These are phyloP conservation scores for Conus ventricosus DNA, from an alignment of 1,140 invertebrate species.

Conservation along the genomic window DNA sequence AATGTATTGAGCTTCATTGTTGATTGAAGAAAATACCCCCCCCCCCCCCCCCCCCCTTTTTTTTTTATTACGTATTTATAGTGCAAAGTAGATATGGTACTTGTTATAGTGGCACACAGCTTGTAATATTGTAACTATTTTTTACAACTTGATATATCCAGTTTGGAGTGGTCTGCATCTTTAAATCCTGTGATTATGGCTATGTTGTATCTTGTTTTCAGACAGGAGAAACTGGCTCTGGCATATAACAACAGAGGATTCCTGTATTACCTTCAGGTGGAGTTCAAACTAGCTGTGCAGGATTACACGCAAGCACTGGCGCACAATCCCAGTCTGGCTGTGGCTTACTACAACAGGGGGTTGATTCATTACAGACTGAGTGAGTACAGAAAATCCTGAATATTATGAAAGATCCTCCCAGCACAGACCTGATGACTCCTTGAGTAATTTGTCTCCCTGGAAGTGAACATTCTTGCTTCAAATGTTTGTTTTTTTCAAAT, in stretches of 20 bases:
- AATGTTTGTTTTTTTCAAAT: too few species aligned
- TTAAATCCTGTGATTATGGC: background rate
- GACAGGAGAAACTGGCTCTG: conserved; percentile 57
- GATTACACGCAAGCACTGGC: conserved; percentile 70
- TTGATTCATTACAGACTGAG: conserved; percentile 72
- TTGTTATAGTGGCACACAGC: too few species aligned
- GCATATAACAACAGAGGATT: conserved; percentile 73
- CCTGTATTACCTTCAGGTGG: conserved; percentile 70
- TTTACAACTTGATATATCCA: background rate
- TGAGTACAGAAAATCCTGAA: conserved; percentile 31
- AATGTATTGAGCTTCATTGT: too few species aligned
- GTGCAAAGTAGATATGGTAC: too few species aligned
- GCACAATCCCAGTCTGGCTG: conserved; percentile 59
- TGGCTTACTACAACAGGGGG: conserved; percentile 73
- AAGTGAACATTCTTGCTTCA: too few species aligned
- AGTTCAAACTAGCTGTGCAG: conserved; percentile 71
- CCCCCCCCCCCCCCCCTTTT: too few species aligned
- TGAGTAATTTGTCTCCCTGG: too few species aligned
- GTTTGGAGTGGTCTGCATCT: background rate
- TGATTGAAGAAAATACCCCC: too few species aligned
- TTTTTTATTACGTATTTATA: too few species aligned
- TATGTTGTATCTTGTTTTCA: conserved; percentile 35
- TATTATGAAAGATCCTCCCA: background rate
- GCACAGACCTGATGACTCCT: too few species aligned
- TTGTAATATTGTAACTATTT: too few species aligned